Base-by-base conservation (phyloP, 1,140 invertebrate species). In the Rhyzopertha dominica region DNA sequence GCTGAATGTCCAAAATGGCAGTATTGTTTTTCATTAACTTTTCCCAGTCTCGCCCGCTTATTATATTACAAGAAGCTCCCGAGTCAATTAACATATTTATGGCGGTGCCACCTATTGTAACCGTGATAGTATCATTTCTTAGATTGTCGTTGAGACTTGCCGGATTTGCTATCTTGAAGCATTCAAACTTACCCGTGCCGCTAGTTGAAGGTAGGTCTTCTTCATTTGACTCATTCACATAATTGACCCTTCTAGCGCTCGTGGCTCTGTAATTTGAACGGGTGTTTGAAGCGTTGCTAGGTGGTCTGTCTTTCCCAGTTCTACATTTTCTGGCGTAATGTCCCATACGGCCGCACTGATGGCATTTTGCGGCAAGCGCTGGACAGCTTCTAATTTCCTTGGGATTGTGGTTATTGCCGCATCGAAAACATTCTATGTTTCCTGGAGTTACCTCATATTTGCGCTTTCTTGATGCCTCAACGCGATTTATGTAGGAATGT, bases 41-140 rank as follows among this genome's bases (percentile, higher is more conserved):
- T 13, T 47, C 37, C 37, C 44, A 51, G 19, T 47, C 37, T 4
- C 20, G n/a, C 16, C 31, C 44, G 13, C 30, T 51, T 29, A 47
- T 16, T 14, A 47, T 37, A 42, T 47, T 51, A 17, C 26, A 43
- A 12, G 34, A 36, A 5, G 49, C 46, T 16, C 49, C 44, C 19
- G 49, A 47, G 28, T 51, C 49, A 2, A 51, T 51, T n/a, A 51
- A 24, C 23, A 51, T 17, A 5, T n/a, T 47, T 47, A 51, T 10
- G 9, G 16, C 4, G 2, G 45, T 23, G 1, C 42, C 42, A 25
- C 47, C 41, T 4, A 49, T n/a, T 9, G 16, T 2, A 13, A n/a
- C n/a, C n/a, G n/a, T n/a, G n/a, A n/a, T n/a, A n/a, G n/a, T n/a
- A n/a, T n/a, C n/a, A n/a, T n/a, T n/a, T n/a, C n/a, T n/a, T n/a